Conservation (phyloP, 2,113 vertebrate species). For the Mus pahari region DNA sequence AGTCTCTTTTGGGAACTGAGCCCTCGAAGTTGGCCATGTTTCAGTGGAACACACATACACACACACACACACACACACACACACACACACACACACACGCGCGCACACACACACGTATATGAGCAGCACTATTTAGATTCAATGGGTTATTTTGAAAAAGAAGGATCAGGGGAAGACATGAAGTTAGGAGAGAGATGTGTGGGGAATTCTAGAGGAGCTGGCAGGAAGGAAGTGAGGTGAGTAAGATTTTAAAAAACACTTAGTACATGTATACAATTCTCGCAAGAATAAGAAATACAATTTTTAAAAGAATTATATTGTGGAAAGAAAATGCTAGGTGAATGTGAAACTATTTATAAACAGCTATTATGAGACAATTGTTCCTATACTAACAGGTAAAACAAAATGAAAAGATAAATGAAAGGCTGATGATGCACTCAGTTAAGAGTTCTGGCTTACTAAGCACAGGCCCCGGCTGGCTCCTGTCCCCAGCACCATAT, state of each 20-base stretch:
- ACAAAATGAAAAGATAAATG: conserved; percentile 22
- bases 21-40: not conserved
- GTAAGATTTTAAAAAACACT: not conserved
- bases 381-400: conserved; percentile 32
- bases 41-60: no score
- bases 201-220: not conserved
- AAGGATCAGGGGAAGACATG: no score
- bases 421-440: not conserved
- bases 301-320: conserved; percentile 32
- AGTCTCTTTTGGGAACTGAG: not conserved
- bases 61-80: no score
- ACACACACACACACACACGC: no score
- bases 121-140: not conserved
- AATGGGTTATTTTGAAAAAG: not conserved
- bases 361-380: conserved; percentile 15
- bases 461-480: not conserved
- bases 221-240: not conserved
- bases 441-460: not conserved
- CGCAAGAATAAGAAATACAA: not conserved
- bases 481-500: not conserved
- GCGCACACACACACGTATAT: no score
- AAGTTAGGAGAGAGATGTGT: not conserved
- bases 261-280: not conserved
- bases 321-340: conserved; percentile 23
- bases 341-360: conserved; percentile 32